Percentiles rank a stretch among this genome's conserved stretches.
Conservation (phyloP, 2,113 vertebrate species). For the Alectura lathami region DNA sequence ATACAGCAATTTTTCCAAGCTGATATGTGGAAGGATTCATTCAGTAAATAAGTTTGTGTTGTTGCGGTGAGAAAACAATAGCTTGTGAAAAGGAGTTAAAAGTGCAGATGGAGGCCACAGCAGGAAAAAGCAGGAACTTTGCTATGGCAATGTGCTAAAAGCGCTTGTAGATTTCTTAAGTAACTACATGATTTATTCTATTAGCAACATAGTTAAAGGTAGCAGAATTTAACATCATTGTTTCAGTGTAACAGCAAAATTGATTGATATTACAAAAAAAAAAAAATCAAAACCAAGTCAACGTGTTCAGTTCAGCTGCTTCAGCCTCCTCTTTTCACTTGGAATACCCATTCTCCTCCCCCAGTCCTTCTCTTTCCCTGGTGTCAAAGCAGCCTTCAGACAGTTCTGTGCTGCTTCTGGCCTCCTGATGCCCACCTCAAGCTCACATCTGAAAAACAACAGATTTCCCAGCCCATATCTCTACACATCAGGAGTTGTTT, state of each 20-base stretch:
- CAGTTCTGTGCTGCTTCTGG: neutral
- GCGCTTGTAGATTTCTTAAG: neutral
- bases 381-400: neutral
- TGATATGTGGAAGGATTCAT: neutral
- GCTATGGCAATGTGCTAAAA: neutral
- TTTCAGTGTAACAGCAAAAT: neutral
- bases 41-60: neutral
- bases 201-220: neutral
- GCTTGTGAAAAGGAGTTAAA: neutral
- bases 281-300: too few relatives aligned
- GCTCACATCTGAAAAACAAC: fast-evolving
- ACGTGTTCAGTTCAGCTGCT: neutral
- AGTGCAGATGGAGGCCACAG: neutral
- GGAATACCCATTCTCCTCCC: neutral
- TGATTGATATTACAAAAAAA: neutral
- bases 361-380: neutral
- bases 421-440: neutral
- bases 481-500: neutral
- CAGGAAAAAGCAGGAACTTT: neutral
- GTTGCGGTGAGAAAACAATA: neutral
- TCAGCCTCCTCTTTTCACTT: neutral
- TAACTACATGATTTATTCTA: neutral
- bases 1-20: neutral
- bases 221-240: neutral
- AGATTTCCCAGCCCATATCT: neutral